phyloP scores from a whole-genome alignment of 2,888 invertebrate species.

The Pachydiplax longipennis region DNA sequence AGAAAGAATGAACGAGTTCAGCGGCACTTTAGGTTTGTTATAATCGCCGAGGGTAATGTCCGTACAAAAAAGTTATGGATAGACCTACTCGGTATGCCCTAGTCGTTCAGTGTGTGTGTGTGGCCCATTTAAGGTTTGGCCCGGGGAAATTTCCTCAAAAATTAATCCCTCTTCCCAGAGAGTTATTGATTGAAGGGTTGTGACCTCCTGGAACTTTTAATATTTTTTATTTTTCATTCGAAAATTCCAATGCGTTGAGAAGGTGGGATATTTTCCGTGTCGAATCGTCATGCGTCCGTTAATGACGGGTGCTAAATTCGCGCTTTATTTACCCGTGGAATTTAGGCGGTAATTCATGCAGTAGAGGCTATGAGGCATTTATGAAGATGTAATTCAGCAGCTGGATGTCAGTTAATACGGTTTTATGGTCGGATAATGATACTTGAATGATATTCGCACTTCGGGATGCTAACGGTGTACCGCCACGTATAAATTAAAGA shows the following conservation, averaged over 20 bases:
- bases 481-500: too few species aligned
- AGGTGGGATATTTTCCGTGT: neutral
- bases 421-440: too few species aligned
- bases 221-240: neutral
- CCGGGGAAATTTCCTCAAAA: neutral
- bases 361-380: neutral
- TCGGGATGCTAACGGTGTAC: too few species aligned
- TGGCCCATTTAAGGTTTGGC: neutral
- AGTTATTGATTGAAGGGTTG: neutral
- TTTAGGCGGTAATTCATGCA: neutral
- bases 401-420: neutral
- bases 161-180: neutral
- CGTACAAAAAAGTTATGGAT: neutral
- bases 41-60: neutral
- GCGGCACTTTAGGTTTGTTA: neutral
- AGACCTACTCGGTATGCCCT: neutral
- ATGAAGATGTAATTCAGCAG: neutral
- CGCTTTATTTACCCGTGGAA: neutral
- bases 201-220: neutral
- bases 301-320: neutral
- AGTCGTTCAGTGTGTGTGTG: neutral
- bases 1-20: neutral
- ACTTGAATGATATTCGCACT: too few species aligned
- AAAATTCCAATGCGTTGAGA: neutral
- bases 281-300: neutral